A percentile compares a stretch with the other conserved stretches of the same genome.
Evolutionary conservation across 2,888 invertebrate genomes (phyloP).

Genomic region (Hipparchia semele): DNA sequence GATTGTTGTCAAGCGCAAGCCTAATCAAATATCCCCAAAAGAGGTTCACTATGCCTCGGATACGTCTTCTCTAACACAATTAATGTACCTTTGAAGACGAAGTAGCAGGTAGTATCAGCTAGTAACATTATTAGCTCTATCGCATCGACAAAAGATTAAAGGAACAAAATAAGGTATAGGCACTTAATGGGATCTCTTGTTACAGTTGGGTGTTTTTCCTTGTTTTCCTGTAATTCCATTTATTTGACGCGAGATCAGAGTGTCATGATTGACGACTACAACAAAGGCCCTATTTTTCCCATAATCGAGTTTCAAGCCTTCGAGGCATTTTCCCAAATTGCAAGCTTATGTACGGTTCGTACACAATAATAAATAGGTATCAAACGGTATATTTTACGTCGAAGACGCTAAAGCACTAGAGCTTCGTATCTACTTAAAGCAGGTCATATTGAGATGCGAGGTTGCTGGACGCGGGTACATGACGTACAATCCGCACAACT

Average conservation of each 20-base stretch:
- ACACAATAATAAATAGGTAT: not conserved
- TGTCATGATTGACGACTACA: constrained; percentile 15
- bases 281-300: constrained; percentile 15
- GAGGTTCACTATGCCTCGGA: too few species aligned
- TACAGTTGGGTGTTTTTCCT: not conserved
- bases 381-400: too few species aligned
- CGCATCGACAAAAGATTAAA: not conserved
- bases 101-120: not conserved
- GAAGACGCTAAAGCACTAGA: too few species aligned
- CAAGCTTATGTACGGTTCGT: not conserved
- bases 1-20: too few species aligned
- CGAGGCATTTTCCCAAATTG: constrained; percentile 11
- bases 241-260: constrained; percentile 3
- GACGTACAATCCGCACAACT: too few species aligned
- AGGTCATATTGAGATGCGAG: too few species aligned
- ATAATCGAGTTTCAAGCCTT: constrained; percentile 7
- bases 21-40: too few species aligned
- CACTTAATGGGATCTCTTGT: not conserved
- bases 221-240: constrained; percentile 5
- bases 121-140: not conserved
- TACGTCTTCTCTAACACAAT: too few species aligned
- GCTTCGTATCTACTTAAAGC: too few species aligned
- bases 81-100: not conserved
- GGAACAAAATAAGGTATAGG: not conserved
- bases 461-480: too few species aligned